A percentile compares a stretch with the other conserved stretches of the same genome.
These are phyloP conservation scores for Mizuhopecten yessoensis DNA, from an alignment of 1,140 invertebrate species.

Conservation along the genomic window DNA sequence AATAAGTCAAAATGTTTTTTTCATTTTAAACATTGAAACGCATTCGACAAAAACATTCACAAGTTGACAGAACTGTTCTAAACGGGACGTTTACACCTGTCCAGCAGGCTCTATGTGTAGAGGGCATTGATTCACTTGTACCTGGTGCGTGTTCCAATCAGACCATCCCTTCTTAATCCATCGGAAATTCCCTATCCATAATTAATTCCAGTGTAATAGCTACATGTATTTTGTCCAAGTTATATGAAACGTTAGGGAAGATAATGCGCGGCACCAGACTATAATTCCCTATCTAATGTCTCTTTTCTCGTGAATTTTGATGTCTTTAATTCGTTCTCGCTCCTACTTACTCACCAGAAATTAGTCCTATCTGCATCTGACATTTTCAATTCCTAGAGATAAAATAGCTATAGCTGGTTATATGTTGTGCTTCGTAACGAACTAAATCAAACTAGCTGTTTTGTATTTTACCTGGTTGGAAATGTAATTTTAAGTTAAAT, in stretches of 20 bases:
- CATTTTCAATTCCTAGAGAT: not conserved
- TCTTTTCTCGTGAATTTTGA: slow-evolving; percentile 10
- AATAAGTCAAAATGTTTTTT: too few relatives aligned
- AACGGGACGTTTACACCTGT: not conserved
- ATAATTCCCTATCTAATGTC: slow-evolving; percentile 1
- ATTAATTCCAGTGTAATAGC: not conserved
- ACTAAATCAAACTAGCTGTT: slow-evolving; percentile 27
- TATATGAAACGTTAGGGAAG: slow-evolving; percentile 28
- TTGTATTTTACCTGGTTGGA: slow-evolving; percentile 12
- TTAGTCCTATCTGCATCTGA: slow-evolving; percentile 17
- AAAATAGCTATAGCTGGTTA: slow-evolving; percentile 9
- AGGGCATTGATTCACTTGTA: not conserved
- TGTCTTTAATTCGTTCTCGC: slow-evolving; percentile 38
- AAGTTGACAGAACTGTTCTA: not conserved
- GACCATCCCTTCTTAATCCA: not conserved
- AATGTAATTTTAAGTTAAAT: not conserved
- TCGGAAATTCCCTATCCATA: slow-evolving; percentile 38
- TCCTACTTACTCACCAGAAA: not conserved
- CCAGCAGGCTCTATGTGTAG: not conserved
- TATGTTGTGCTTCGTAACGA: slow-evolving; percentile 9
- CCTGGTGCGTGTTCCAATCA: slow-evolving; percentile 30
- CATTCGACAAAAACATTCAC: not conserved
- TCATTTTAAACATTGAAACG: not conserved
- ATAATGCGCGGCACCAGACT: not conserved
- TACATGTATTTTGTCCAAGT: slow-evolving; percentile 5